phyloP scores from a whole-genome alignment of 2,797 vertebrate species.

The Carapus acus region DNA sequence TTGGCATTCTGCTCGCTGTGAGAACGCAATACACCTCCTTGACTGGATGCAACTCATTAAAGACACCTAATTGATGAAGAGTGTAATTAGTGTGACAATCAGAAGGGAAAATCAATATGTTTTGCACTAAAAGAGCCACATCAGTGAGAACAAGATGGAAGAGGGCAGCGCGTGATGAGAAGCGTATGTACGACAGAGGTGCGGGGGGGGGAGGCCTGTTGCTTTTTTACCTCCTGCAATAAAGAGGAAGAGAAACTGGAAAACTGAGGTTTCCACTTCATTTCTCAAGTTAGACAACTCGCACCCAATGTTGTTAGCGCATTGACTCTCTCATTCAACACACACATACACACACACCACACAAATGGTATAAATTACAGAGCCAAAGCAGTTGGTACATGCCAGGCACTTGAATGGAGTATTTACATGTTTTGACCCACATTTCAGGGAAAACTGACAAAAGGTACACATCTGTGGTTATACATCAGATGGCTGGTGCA shows the following conservation, averaged over 20 bases:
- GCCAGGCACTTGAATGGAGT: no score
- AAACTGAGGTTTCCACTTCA: no score
- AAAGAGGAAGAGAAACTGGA: constrained; percentile 18
- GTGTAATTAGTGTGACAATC: constrained; percentile 58
- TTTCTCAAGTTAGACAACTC: not conserved
- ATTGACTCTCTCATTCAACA: not conserved
- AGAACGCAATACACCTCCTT: constrained; percentile 41
- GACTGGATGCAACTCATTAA: constrained; percentile 56
- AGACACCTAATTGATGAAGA: constrained; percentile 57
- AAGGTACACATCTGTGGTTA: no score
- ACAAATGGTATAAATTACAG: no score
- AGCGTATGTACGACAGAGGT: constrained; percentile 3
- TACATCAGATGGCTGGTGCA: no score
- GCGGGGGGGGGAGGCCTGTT: no score
- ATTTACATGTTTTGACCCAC: no score
- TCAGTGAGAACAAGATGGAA: constrained; percentile 24
- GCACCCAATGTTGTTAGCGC: not conserved
- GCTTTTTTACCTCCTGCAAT: constrained; percentile 1
- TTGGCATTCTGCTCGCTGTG: constrained; percentile 44
- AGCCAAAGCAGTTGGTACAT: no score
- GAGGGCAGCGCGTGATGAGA: constrained; percentile 15
- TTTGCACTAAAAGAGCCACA: constrained; percentile 36
- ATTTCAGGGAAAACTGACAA: no score
- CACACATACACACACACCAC: not conserved
- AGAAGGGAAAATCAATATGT: constrained; percentile 51